Base-by-base conservation (phyloP, 37 sponge, comb jelly and placozoan genomes). In the Mnemiopsis leidyi region DNA sequence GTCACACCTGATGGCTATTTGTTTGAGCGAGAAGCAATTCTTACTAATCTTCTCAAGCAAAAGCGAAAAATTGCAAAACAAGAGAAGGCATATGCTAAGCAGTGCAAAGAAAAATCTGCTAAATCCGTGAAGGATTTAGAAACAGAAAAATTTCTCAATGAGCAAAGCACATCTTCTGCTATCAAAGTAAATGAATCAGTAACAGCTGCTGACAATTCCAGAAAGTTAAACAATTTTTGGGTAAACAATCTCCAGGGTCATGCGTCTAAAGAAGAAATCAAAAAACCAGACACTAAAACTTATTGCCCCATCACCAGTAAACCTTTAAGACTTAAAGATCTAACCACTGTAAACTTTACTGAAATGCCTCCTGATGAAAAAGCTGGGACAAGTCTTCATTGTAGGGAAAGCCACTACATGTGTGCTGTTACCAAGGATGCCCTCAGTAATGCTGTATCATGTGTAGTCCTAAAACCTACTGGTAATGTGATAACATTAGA, bases 1-100 rank as follows among this genome's bases (percentile, higher is more conserved):
- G 83, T 95, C 7, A 97, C 98, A 95, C 95, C 95, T 23, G 96
- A 98, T 79, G 98, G 98, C 0, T 97, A 96, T 61, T 85, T 98
- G 9, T 98, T 95, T 94, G 98, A 98, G 38, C 95, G 95, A 68
- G 98, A 98, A 48, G 95, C 98, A 36, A 98, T 98, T 28, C 79
- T 98, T 29, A 96, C 96, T 61, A 93, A 93, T 40, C 77, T 98
- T 0, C 93, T 98, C 18, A 95, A 97, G 38, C 98, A 98, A 92
- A 98, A 98, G 95, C 94, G 93, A 94, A 96, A 97, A 39, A 95
- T 96, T 96, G 39, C 90, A 28, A 85, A 39, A 33, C n/a, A 38
- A 38, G 94, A 95, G 94, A 97, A 97, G 39, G 96, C 95, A 38
- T 97, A 94, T 93, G 94, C 95, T 33, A 95, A 95, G 77, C 97